Evolutionary conservation across 1,140 invertebrate genomes (phyloP), one percentile per base, ranked within the genome.

Genomic region (Venustaconcha ellipsiformis): DNA sequence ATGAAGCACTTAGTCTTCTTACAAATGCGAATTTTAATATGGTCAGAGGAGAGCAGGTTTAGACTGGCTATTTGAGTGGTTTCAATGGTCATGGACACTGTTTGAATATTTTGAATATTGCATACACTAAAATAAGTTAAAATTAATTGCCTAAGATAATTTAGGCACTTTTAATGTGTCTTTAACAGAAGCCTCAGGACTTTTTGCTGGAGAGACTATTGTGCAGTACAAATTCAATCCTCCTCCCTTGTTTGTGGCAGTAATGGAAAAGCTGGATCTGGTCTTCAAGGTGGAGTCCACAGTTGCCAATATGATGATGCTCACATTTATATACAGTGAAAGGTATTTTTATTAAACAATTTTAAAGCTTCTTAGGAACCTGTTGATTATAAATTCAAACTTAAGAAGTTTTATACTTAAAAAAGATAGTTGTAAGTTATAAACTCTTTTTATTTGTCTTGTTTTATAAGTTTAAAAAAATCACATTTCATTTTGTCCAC

Each of bases 111-210:
- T 18, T 15, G 14, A 37, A 73, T 20, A 67, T 37, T n/a, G 37
- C 48, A 73, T 48, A 66, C 18, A 17, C 26, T 5, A 37, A 8
- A 26, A 56, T 48, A 59, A 23, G 1, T 20, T 59, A 18, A 57
- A 66, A 18, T 57, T 23, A n/a, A 67, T 13, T 68, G 20, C 23
- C 0, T 48, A 48, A 48, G 37, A 48, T 48, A 48, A 48, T 48
- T 48, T 8, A 6, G 37, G 37, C 11, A 11, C 37, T 48, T 2
- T 48, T 57, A 13, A 26, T 74, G 55, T 56, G 57, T 72, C 15
- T 77, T 11, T 96, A 95, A 96, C 86, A 88, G 87, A 86, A 74
- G 80, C 87, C 17, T 86, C 82, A 1, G 84, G 82, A 15, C 72
- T 66, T 65, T 80, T 88, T 64, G 67, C 71, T 30, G 84, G 85